Evolutionary conservation across 2,113 vertebrate species (phyloP).

Genomic region (Myrmecobius fasciatus): DNA sequence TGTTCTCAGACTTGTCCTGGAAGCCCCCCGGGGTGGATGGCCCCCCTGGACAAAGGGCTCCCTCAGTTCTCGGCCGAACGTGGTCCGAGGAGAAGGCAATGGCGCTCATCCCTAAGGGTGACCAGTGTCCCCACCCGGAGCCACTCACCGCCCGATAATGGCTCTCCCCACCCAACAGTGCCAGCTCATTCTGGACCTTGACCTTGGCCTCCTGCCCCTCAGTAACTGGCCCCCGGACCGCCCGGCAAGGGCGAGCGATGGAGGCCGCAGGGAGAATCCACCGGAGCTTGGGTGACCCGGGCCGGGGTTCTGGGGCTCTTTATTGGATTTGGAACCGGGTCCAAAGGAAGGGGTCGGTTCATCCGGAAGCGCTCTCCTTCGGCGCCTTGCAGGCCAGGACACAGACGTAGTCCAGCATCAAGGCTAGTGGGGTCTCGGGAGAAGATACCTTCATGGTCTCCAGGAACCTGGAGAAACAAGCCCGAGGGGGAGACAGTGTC

Average conservation of each 20-base stretch:
- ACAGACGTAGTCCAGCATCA: neutral
- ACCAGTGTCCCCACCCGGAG: neutral
- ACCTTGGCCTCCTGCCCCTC: neutral
- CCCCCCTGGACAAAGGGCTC: neutral
- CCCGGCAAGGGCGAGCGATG: neutral
- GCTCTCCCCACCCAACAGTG: neutral
- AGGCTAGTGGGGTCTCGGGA: neutral
- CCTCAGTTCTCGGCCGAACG: neutral
- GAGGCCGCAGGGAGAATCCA: neutral
- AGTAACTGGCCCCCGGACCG: no score
- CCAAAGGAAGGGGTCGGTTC: neutral
- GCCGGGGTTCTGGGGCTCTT: neutral
- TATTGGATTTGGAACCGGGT: neutral
- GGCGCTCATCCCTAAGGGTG: neutral
- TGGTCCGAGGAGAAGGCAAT: neutral
- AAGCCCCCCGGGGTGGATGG: neutral
- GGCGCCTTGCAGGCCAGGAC: neutral
- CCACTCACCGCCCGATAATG: neutral
- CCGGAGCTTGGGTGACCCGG: neutral
- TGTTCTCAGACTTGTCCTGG: no score
- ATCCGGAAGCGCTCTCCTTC: neutral
- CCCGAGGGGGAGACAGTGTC: no score
- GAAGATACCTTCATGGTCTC: conserved; percentile 1
- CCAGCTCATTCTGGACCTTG: neutral
- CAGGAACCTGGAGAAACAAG: neutral